phyloP scores from a whole-genome alignment of 2,797 vertebrate species.

The Microhierax caerulescens region DNA sequence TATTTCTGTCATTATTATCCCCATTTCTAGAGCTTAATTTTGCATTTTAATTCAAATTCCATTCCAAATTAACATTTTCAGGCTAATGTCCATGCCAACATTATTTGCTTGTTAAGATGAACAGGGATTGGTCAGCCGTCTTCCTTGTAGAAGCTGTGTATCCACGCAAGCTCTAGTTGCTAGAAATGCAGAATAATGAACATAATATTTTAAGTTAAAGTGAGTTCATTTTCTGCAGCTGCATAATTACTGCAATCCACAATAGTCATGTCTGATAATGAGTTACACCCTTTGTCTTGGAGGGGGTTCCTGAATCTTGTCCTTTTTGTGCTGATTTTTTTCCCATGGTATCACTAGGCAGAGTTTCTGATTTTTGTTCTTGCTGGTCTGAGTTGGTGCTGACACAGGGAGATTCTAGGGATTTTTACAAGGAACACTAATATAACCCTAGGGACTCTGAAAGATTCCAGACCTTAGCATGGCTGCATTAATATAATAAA shows the following conservation, averaged over 20 bases:
- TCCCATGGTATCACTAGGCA: slow-evolving; percentile 54
- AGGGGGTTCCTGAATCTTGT: slow-evolving; percentile 40
- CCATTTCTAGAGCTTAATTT: slow-evolving; percentile 39
- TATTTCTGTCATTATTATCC: slow-evolving; percentile 30
- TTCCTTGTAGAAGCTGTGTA: slow-evolving; percentile 11
- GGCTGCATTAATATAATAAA: not conserved
- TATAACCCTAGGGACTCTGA: not conserved
- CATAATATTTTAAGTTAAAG: slow-evolving; percentile 52
- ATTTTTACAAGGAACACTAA: slow-evolving; percentile 5
- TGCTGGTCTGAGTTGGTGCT: not conserved
- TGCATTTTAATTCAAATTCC: slow-evolving; percentile 53
- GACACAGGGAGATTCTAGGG: slow-evolving; percentile 11
- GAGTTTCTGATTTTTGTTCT: slow-evolving; percentile 42
- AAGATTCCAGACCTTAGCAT: slow-evolving; percentile 7
- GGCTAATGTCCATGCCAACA: slow-evolving; percentile 34
- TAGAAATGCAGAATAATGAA: slow-evolving; percentile 51
- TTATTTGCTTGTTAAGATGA: slow-evolving; percentile 46
- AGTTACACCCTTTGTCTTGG: slow-evolving; percentile 59
- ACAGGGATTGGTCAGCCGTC: not conserved
- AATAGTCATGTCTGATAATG: slow-evolving; percentile 57
- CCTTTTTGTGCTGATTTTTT: slow-evolving; percentile 69
- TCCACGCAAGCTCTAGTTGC: slow-evolving; percentile 2
- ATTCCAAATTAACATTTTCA: slow-evolving; percentile 50
- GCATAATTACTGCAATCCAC: slow-evolving; percentile 63
- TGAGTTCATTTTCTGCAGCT: slow-evolving; percentile 65